Base-by-base conservation (phyloP, 2,113 vertebrate genomes). In the Ariopsis seemanni region DNA sequence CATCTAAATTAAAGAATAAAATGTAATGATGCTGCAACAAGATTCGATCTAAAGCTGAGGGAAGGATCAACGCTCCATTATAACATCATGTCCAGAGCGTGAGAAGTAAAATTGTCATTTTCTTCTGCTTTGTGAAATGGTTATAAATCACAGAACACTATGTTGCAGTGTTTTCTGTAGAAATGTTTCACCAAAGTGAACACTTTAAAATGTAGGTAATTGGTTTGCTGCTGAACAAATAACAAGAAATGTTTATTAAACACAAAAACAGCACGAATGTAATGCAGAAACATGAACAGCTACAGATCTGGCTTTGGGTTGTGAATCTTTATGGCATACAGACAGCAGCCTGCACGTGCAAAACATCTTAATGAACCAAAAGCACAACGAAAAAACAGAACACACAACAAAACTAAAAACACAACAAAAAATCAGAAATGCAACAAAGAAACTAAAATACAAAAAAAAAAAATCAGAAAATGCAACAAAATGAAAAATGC, bases 221-320 rank as follows among this genome's bases (percentile, higher is more conserved):
- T 1, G 53, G n/a, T 58, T 58, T 57, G 2, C 7, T 3, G 25
- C 25, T 14, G 84, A 55, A 48, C 22, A 22, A 50, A 17, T 34
- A 34, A 60, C 67, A 48, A 58, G 4, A 6, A n/a, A 25, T 62
- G 2, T 82, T 82, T 82, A 63, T 75, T 22, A n/a, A 77, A 57
- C 17, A 77, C 7, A 77, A 83, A 65, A 67, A 77, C 15, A 55
- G 50, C 15, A 30, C 57, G n/a, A 80, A 2, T 20, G 14, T 20
- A 22, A 52, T 6, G 17, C 22, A 52, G 10, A 2, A 12, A 10
- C 11, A 18, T 3, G 2, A 30, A 58, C 0, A 86, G 74, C 58
- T 57, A 69, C 77, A 69, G 85, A 20, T 58, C 10, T 58, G 77
- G 63, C 85, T 86, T 77, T 27, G 72, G 84, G 71, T 34, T 58